Percentiles rank a stretch among this genome's conserved stretches.
Conservation (phyloP, 2,113 vertebrate species). For the Hemibagrus wyckioides region DNA sequence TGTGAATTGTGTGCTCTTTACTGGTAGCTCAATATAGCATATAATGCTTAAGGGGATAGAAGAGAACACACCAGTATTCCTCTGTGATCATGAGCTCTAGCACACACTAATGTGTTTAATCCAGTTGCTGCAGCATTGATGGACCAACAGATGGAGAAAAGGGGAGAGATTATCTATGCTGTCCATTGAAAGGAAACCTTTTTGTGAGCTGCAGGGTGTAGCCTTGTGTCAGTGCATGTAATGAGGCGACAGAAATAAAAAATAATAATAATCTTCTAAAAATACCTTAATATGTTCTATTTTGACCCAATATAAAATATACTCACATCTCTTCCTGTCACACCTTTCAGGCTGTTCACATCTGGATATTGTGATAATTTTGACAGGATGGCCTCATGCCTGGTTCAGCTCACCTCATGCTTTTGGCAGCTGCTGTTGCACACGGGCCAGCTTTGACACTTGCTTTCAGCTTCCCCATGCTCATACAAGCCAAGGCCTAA, state of each 20-base stretch:
- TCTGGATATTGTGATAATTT: slow-evolving; percentile 1
- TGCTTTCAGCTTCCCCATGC: slow-evolving; percentile 32
- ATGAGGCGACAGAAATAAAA: background rate
- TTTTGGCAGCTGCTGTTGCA: slow-evolving; percentile 29
- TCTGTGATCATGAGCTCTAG: slow-evolving; percentile 23
- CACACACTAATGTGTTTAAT: slow-evolving; percentile 40
- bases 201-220: slow-evolving; percentile 21
- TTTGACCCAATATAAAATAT: background rate
- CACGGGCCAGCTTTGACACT: slow-evolving; percentile 22
- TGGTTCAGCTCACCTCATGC: slow-evolving; percentile 12
- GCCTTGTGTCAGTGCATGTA: background rate
- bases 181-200: slow-evolving; percentile 12
- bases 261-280: background rate
- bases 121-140: slow-evolving; percentile 42
- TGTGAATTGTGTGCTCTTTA: background rate
- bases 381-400: background rate
- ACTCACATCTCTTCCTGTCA: background rate
- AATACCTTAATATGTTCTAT: background rate
- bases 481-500: slow-evolving; percentile 14
- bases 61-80: slow-evolving; percentile 2
- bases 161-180: slow-evolving; percentile 45
- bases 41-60: slow-evolving; percentile 9
- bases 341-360: background rate
- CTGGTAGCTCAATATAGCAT: background rate
- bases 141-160: slow-evolving; percentile 52